Base-by-base conservation (phyloP, 2,888 invertebrate genomes). In the Dysmachus trigonus region DNA sequence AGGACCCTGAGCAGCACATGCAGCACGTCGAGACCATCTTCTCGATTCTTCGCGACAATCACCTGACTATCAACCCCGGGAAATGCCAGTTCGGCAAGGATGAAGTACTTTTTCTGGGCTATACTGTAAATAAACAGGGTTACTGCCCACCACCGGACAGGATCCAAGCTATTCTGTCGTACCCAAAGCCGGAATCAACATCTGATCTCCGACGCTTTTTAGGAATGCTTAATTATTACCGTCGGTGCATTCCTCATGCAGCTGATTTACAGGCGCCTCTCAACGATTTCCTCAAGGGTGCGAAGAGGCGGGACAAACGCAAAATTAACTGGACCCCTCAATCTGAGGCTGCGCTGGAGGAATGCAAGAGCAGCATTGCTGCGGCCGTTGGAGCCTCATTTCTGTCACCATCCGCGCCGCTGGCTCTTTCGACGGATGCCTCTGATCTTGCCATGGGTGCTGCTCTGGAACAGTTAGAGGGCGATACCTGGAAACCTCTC, bases 401-500 rank as follows among this genome's bases (percentile, higher is more conserved):
- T 1, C 1, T 31, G 6, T 31, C n/a, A 33, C 22, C 35, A 41
- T 62, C 18, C 6, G 86, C 79, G 10, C 53, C 18, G 1, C 30
- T 84, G 4, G 33, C n/a, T n/a, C n/a, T n/a, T n/a, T n/a, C n/a
- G n/a, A n/a, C n/a, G n/a, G n/a, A n/a, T n/a, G n/a, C n/a, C 72
- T 62, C 88, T 76, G 74, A 87, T 84, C 30, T 72, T 74, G n/a
- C 33, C 72, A n/a, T 86, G 38, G 38, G 35, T 87, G 30, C 87
- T 87, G 0, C 47, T 71, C 22, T 71, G 2, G 18, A 71, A n/a
- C 71, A 71, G 15, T 6, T 7, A 71, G 15, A 8, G 2, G 15
- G 18, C 8, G 41, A 10, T 5, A 10, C 15, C 7, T 91, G 90
- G 90, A 86, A 90, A 87, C 91, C 91, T 0, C 86, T 91, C 10